Evolutionary conservation across 2,113 vertebrate species (phyloP), one percentile per base, ranked within the genome.

Genomic region (Brachyhypopomus gauderio): DNA sequence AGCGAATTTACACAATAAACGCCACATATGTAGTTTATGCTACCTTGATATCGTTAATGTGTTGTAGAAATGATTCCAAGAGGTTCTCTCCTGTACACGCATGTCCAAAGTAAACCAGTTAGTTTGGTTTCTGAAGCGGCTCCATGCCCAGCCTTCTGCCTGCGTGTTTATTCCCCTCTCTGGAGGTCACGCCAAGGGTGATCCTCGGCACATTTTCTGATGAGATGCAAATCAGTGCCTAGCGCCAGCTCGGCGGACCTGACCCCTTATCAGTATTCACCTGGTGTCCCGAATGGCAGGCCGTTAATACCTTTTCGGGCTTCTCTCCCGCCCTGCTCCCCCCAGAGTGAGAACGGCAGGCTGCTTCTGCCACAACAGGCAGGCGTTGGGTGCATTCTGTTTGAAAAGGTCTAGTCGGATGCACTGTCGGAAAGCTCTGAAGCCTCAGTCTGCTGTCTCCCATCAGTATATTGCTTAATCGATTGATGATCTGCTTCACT

Each of bases 161-260:
- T 1, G 17, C 2, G 48, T 56, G 58, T 74, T 14, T 20, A 22
- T 23, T 55, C 70, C 7, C 5, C 25, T 23, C 25, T 38, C 20
- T 23, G 55, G 36, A 30, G 30, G 38, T 63, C 78, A 79, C 9
- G 34, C 52, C 16, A 72, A 71, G 69, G 25, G 41, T 63, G 69
- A 52, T 41, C 17, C n/a, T 23, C 60, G 48, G 22, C 23, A 8
- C 22, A 30, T 56, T 52, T 62, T 14, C 20, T 48, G 80, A 80
- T 77, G 19, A 78, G 17, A 89, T 90, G 88, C 77, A 88, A 88
- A 88, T 87, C 69, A 86, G 27, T 34, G 56, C 16, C 36, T 38
- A 38, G 36, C 0, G 58, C 75, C 48, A 48, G 60, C 66, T 67
- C 70, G 30, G 62, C 83, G 80, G 84, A 82, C 81, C 64, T 59